Conservation (phyloP, 2,113 vertebrate species). For the Noctilio leporinus region DNA sequence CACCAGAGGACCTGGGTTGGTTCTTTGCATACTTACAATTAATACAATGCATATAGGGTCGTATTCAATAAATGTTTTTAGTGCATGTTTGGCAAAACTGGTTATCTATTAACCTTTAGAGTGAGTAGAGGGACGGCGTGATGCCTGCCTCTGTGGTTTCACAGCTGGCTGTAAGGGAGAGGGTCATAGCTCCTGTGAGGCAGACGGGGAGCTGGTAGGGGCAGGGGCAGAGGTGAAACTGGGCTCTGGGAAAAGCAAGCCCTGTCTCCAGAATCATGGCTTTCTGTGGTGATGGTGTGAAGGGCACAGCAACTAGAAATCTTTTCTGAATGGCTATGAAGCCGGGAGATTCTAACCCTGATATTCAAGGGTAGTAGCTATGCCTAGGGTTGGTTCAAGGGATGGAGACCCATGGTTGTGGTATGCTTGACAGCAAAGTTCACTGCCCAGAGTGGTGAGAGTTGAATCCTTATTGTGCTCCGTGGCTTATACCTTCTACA, state of each 20-base stretch:
- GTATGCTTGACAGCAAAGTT: background rate
- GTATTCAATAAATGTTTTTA: background rate
- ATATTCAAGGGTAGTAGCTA: background rate
- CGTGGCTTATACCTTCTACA: background rate
- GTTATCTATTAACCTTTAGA: background rate
- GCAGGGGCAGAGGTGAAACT: background rate
- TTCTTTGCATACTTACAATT: background rate
- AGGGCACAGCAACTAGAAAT: too few species aligned
- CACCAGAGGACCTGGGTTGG: background rate
- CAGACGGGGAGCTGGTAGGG: background rate
- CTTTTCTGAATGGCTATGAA: background rate
- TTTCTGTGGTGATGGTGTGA: background rate
- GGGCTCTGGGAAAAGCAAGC: background rate
- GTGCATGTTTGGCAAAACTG: background rate
- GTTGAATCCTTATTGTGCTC: background rate
- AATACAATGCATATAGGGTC: background rate
- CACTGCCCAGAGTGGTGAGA: background rate
- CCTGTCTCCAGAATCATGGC: background rate
- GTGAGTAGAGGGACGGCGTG: background rate
- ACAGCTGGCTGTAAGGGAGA: background rate
- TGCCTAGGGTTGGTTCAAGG: background rate
- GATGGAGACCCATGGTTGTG: background rate
- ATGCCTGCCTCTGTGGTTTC: background rate
- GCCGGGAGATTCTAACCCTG: background rate
- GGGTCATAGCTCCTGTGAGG: background rate